Base-by-base conservation (phyloP, 35 echinoderm and acorn worm genomes). In the Anneissia japonica region DNA sequence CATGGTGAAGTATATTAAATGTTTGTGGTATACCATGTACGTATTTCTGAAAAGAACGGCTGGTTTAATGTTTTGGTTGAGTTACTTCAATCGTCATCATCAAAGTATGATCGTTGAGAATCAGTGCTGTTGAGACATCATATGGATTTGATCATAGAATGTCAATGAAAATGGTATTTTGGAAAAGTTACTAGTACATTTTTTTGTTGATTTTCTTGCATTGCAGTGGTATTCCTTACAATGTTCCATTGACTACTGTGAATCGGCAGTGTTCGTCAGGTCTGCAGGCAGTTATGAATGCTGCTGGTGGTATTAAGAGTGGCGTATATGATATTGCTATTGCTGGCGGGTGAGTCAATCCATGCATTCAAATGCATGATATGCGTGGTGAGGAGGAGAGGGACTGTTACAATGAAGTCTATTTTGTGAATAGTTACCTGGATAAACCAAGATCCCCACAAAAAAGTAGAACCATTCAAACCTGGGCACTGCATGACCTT, bases 231-330 rank as follows among this genome's bases (percentile, higher is more conserved):
- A 88, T 97, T 36, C 95, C 95, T 76, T 46, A 91, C 33, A 85
- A 88, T 35, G 91, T 97, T 31, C 95, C 95, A 21, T 16, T 86
- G 31, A 90, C 89, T 35, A 84, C 95, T 82, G 91, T 97, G 0
- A 97, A 97, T 74, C 84, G 95, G 81, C 91, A 93, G 37, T 97
- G 95, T 85, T 90, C 95, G 10, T 97, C 95, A n/a, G 95, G 95
- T 73, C 83, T 97, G 14, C 95, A 97, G 80, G 95, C 95, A 0
- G 87, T 97, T 31, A 91, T 93, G 75, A 91, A 90, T 43, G 85
- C 86, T 32, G 95, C 90, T 36, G 91, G 91, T 76, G 91, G 91
- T 30, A 97, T 97, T 31, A 93, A 88, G 73, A 85, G 76, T 76
- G 95, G 95, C 21, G 91, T 80, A 4, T 97, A 93, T 76, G 95